A percentile compares a stretch with the other conserved stretches of the same genome.
These are phyloP conservation scores for Synaphobranchus kaupii DNA, from an alignment of 2,797 vertebrate genomes.

Conservation along the genomic window DNA sequence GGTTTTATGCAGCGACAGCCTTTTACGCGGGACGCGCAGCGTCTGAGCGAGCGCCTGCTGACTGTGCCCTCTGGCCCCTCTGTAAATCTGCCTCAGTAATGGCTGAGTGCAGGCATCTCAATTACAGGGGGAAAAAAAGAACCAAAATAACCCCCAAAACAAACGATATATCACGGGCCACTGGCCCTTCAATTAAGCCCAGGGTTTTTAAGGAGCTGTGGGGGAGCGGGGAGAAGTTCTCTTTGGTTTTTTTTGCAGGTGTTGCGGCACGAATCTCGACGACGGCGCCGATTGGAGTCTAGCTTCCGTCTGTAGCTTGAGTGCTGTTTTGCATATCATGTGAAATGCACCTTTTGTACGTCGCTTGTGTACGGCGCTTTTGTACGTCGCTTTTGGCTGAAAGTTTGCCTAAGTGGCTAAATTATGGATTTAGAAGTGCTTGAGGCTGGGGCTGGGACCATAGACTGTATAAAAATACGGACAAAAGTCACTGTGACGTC, in stretches of 20 bases:
- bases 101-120: not conserved
- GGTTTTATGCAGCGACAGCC: conserved; percentile 39
- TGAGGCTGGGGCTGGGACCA: conserved; percentile 29
- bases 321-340: too few relatives aligned
- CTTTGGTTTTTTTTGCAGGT: too few relatives aligned
- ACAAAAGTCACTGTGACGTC: too few relatives aligned
- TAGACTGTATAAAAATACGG: too few relatives aligned
- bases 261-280: too few relatives aligned
- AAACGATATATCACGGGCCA: not conserved
- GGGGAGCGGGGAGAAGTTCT: conserved; percentile 28
- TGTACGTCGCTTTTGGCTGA: too few relatives aligned
- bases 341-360: too few relatives aligned
- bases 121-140: not conserved
- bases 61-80: not conserved
- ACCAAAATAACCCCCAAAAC: not conserved
- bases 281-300: too few relatives aligned
- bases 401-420: too few relatives aligned
- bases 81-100: not conserved
- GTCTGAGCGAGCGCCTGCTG: not conserved
- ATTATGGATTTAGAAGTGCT: too few relatives aligned
- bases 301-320: too few relatives aligned
- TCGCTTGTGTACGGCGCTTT: too few relatives aligned
- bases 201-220: not conserved
- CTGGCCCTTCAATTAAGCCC: not conserved
- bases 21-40: conserved; percentile 29